Conservation (phyloP, 2,113 vertebrate genomes). For the Oreochromis tanganicae region DNA sequence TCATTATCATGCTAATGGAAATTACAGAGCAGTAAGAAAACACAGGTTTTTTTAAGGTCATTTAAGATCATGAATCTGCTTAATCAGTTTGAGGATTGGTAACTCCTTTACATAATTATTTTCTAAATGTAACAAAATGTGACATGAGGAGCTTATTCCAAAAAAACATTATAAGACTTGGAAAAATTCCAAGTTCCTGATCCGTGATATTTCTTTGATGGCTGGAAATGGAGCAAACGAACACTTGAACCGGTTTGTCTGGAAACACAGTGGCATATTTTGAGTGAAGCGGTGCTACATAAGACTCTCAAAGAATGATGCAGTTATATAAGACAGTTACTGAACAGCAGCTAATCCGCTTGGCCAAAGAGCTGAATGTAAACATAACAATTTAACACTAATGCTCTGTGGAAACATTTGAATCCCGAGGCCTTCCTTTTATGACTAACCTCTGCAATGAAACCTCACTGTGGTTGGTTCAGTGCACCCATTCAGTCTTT, state of each 20-base stretch:
- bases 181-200: background rate
- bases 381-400: slow-evolving; percentile 13
- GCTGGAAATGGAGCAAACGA: slow-evolving; percentile 32
- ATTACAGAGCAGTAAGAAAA: background rate
- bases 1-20: slow-evolving; percentile 17
- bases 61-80: background rate
- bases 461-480: background rate
- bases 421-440: background rate
- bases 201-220: background rate
- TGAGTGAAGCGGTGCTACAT: slow-evolving; percentile 19
- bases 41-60: background rate
- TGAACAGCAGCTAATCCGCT: slow-evolving; percentile 25
- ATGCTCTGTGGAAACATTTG: background rate
- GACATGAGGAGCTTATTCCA: background rate
- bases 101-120: background rate
- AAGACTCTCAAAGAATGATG: slow-evolving; percentile 5
- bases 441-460: background rate
- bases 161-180: background rate
- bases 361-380: slow-evolving; percentile 4
- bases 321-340: slow-evolving; percentile 44
- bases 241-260: slow-evolving; percentile 55
- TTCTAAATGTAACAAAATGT: background rate
- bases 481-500: background rate
- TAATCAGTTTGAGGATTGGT: background rate
- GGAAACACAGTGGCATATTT: slow-evolving; percentile 55